Evolutionary conservation across 1,140 invertebrate genomes (phyloP).

Genomic region (Dinothrombium tinctorium): DNA sequence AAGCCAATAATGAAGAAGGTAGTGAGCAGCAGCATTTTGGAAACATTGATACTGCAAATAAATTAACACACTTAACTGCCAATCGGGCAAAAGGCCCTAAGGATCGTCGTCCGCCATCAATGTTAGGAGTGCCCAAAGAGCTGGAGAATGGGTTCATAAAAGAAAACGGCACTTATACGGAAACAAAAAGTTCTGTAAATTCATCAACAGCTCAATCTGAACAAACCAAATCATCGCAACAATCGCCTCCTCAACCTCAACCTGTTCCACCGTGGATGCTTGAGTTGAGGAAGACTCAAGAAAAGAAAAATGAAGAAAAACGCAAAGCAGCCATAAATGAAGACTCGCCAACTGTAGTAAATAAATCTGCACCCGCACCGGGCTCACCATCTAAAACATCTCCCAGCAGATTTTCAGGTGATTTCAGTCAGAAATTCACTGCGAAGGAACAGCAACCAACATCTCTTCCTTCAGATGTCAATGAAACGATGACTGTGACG

Average conservation of each 20-base stretch:
- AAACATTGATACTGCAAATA: not conserved
- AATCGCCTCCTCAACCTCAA: not conserved
- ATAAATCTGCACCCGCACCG: not conserved
- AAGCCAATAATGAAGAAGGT: not conserved
- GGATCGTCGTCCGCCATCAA: slow-evolving; percentile 1
- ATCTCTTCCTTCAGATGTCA: not conserved
- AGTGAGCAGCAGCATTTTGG: no score
- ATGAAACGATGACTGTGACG: not conserved
- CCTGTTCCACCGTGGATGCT: slow-evolving; percentile 3
- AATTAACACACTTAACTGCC: not conserved
- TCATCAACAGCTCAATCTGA: not conserved
- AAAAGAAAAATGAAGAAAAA: not conserved
- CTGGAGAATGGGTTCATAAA: not conserved
- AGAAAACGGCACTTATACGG: not conserved
- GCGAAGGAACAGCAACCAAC: not conserved
- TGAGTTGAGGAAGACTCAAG: slow-evolving; percentile 1
- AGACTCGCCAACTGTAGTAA: not conserved
- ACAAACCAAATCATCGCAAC: not conserved
- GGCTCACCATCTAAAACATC: not conserved
- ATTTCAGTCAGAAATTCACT: not conserved
- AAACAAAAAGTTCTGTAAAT: not conserved
- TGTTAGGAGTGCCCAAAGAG: not conserved
- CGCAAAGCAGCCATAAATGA: no score
- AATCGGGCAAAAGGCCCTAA: not conserved
- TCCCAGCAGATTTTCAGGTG: not conserved